Base-by-base conservation (phyloP, 2,113 vertebrate species). In the Zapus hudsonius region DNA sequence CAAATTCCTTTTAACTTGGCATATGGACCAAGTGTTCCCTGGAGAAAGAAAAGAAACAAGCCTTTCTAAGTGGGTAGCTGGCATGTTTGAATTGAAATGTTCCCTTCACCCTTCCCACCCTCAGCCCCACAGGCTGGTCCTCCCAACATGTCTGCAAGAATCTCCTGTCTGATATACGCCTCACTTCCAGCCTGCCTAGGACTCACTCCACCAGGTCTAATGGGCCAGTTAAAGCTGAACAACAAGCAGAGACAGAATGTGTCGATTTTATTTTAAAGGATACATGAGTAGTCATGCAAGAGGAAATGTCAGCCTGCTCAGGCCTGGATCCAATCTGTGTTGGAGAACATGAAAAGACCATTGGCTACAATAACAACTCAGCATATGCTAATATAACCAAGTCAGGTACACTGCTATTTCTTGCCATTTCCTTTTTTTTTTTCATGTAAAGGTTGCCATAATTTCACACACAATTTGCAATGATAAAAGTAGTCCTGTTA, bases 221-320 rank as follows among this genome's bases (percentile, higher is more conserved):
- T 73, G 33, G 90, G 47, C 94, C 91, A 81, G 89, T 20, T 44
- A 73, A 87, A 86, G 94, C 92, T 84, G 59, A 91, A 81, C 59
- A 47, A 16, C 25, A 0, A 93, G 27, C 0, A 95, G 82, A 96
- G 94, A 91, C 61, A 80, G 86, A 89, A 83, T 86, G 88, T 79
- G 63, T 47, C 90, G 92, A 84, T 97, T 97, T 95, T 81, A 96
- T 95, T 96, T 96, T 76, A 96, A 97, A 97, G 94, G 92, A 95
- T 25, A 85, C 89, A 90, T 66, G 84, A 85, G 70, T 69, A 87
- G 95, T 93, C 92, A 95, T 91, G 92, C 92, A 90, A 91, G 96
- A 96, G 74, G 73, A 96, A 89, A 87, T 96, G 93, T 96, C 97
- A 97, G 97, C 96, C 94, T 96, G 92, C 86, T 93, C 92, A 95